phyloP scores from a whole-genome alignment of 2,113 vertebrate genomes.

The Muntiacus reevesi region DNA sequence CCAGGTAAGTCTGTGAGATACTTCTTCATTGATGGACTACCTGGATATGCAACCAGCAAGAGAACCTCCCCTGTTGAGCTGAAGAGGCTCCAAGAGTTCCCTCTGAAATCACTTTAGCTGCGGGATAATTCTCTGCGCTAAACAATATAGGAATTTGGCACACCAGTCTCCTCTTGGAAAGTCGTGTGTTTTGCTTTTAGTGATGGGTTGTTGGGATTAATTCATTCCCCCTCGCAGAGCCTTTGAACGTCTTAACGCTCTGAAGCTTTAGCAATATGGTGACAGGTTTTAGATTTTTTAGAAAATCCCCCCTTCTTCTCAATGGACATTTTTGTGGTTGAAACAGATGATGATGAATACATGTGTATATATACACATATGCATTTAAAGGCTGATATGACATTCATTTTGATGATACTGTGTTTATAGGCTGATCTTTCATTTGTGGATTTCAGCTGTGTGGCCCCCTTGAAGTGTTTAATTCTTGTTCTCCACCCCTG shows the following conservation, averaged over 20 bases:
- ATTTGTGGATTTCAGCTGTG: background rate
- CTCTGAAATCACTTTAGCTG: conserved; percentile 18
- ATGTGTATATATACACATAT: background rate
- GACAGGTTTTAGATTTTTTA: background rate
- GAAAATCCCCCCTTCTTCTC: background rate
- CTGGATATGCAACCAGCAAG: background rate
- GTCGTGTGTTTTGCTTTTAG: background rate
- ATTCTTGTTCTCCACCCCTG: background rate
- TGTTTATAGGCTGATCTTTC: background rate
- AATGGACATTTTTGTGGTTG: background rate
- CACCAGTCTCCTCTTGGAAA: conserved; percentile 21
- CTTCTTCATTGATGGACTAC: background rate
- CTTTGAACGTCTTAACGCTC: background rate
- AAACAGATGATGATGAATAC: background rate
- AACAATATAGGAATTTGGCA: background rate
- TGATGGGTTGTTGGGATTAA: background rate
- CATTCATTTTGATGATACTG: background rate
- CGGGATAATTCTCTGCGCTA: background rate
- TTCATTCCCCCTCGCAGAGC: background rate
- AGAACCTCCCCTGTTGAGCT: background rate
- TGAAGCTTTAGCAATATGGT: background rate
- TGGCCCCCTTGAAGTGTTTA: no score
- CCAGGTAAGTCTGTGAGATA: background rate
- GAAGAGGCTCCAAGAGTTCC: background rate
- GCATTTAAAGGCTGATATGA: background rate